Percentiles rank a stretch among this genome's conserved stretches.
Evolutionary conservation across 2,888 invertebrate genomes (phyloP).

Genomic region (Blera fallax): DNA sequence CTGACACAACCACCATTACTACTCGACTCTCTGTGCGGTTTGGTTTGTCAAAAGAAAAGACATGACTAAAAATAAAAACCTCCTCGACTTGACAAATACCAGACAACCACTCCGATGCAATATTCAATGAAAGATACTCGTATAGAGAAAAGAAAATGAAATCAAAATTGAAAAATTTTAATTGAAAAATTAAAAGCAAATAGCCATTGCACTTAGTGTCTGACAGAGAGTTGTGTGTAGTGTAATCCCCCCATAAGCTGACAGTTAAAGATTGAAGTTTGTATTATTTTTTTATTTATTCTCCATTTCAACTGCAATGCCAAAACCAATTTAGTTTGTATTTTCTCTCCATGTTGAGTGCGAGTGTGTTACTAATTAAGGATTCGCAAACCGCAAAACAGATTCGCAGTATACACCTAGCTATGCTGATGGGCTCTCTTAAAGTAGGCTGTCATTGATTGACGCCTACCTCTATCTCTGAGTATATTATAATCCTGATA

Average conservation of each 20-base stretch:
- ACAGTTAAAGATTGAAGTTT: constrained; percentile 70
- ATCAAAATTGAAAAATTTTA: constrained; percentile 57
- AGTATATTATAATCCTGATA: constrained; percentile 50
- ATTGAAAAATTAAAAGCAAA: constrained; percentile 71
- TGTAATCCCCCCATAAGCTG: constrained; percentile 68
- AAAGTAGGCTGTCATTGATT: constrained; percentile 75
- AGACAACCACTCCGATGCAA: constrained; percentile 30
- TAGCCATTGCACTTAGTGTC: constrained; percentile 57
- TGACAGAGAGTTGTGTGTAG: constrained; percentile 1
- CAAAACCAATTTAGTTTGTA: constrained; percentile 61
- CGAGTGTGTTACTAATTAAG: constrained; percentile 68
- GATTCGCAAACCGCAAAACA: no score
- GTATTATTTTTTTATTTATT: constrained; percentile 15
- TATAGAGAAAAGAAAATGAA: background rate
- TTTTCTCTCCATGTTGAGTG: constrained; percentile 48
- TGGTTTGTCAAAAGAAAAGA: constrained; percentile 11
- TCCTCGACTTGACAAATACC: constrained; percentile 16
- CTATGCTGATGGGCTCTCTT: constrained; percentile 55
- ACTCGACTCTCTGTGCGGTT: background rate
- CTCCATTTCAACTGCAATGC: constrained; percentile 20
- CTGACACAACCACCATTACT: background rate
- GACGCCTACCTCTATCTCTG: constrained; percentile 74
- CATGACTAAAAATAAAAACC: constrained; percentile 5
- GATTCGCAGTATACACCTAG: constrained; percentile 50
- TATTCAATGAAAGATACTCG: background rate